These are phyloP conservation scores for Drosophila diplacantha DNA, from an alignment of 2,888 invertebrate genomes.

Conservation along the genomic window DNA sequence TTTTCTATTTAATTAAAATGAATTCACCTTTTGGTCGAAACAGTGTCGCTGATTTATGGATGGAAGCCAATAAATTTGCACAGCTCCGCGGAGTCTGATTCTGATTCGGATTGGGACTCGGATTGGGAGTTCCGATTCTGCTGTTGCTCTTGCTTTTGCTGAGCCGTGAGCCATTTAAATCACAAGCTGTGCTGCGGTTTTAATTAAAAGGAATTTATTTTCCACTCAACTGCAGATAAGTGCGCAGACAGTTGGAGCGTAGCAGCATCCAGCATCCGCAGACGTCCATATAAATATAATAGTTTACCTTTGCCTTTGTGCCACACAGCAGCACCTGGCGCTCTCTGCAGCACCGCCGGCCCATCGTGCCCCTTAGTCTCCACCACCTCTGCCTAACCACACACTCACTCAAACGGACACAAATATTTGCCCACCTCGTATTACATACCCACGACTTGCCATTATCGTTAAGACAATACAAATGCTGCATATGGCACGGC, in stretches of 20 bases:
- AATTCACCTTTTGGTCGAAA: constrained; percentile 60
- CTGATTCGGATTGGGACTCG: constrained; percentile 8
- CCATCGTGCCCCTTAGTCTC: background rate
- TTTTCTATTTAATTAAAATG: constrained; percentile 72
- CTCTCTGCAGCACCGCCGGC: constrained; percentile 1
- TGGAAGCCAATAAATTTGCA: constrained; percentile 63
- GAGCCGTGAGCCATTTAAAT: constrained; percentile 62
- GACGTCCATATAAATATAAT: constrained; percentile 42
- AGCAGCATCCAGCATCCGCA: constrained; percentile 28
- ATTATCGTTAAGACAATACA: constrained; percentile 49
- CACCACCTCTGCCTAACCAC: constrained; percentile 13
- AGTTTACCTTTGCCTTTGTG: constrained; percentile 37
- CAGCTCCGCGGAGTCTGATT: constrained; percentile 38
- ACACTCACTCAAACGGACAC: constrained; percentile 39
- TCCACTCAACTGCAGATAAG: constrained; percentile 70
- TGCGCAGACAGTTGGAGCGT: constrained; percentile 49
- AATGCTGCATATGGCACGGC: constrained; percentile 17
- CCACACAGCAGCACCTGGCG: constrained; percentile 6
- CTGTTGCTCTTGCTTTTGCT: constrained; percentile 17
- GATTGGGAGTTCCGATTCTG: constrained; percentile 3
- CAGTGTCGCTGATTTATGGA: constrained; percentile 63
- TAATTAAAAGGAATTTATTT: constrained; percentile 73
- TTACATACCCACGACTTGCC: constrained; percentile 35
- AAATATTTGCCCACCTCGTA: constrained; percentile 42
- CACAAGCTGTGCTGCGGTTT: constrained; percentile 68